These are phyloP conservation scores for Acrossocheilus wenchowensis DNA, from an alignment of 2,797 vertebrate genomes.

Conservation along the genomic window DNA sequence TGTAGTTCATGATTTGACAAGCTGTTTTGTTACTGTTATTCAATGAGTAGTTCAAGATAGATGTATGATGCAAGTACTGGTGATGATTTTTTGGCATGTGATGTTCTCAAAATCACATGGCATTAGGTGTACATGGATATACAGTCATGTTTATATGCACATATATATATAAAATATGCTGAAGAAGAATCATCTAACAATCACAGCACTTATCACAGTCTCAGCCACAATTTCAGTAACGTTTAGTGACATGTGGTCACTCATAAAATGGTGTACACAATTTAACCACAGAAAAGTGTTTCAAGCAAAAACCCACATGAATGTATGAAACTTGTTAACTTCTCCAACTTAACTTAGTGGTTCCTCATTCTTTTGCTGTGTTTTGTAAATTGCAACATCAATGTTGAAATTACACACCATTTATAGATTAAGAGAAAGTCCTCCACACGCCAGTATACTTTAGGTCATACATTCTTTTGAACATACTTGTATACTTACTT, in stretches of 20 bases:
- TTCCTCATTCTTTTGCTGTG: slow-evolving; percentile 10
- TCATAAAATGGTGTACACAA: background rate
- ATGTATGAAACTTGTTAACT: background rate
- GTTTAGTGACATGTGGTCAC: background rate
- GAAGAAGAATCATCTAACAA: background rate
- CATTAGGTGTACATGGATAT: background rate
- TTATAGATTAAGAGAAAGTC: slow-evolving; percentile 21
- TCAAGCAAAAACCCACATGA: background rate
- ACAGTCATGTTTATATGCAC: background rate
- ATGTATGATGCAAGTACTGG: background rate
- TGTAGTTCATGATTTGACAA: background rate
- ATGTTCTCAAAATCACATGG: background rate
- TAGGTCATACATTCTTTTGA: background rate
- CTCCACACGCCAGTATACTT: background rate
- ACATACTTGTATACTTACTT: background rate
- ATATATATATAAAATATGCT: background rate
- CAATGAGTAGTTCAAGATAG: background rate
- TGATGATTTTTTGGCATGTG: background rate
- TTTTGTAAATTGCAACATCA: slow-evolving; percentile 6
- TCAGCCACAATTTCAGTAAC: background rate
- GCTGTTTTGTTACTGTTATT: background rate
- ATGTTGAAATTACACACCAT: background rate
- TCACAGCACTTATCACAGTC: too few species aligned
- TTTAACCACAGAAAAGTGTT: background rate
- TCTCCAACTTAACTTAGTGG: background rate